These are phyloP conservation scores for Isotomurus palustris DNA, from an alignment of 2,888 invertebrate genomes.

Conservation along the genomic window DNA sequence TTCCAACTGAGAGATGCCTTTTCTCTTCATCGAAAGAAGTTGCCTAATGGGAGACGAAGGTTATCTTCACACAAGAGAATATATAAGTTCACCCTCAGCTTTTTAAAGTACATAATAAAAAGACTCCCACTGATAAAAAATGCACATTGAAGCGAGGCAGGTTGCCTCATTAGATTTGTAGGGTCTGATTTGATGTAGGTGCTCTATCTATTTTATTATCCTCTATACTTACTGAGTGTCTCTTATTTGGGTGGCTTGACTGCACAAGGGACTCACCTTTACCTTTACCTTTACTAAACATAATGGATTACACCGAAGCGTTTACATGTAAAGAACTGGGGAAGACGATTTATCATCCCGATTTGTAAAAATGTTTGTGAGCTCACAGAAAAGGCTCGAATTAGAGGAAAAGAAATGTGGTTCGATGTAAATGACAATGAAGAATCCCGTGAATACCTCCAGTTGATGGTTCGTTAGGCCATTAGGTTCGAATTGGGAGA, in stretches of 20 bases:
- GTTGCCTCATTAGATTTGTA: constrained; percentile 7
- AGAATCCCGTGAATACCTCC: no score
- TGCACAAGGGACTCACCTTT: neutral
- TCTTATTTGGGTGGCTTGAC: neutral
- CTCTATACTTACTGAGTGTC: neutral
- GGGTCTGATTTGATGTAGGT: neutral
- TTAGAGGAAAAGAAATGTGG: no score
- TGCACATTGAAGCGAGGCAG: neutral
- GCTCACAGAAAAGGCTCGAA: no score
- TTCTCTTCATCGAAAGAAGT: no score
- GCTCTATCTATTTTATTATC: neutral
- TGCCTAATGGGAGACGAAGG: no score
- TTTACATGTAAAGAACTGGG: no score
- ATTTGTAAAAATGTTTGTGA: no score
- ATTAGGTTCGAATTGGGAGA: neutral
- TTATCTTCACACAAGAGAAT: no score
- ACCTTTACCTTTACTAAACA: no score
- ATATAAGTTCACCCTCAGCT: neutral
- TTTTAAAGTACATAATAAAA: neutral
- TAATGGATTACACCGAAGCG: constrained; percentile 14
- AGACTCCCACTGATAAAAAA: constrained; percentile 6
- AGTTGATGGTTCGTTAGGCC: neutral
- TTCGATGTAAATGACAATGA: neutral
- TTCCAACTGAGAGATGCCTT: no score
- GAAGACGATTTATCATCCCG: no score